phyloP scores from a whole-genome alignment of 2,888 invertebrate genomes.

The Oscheius sp. region DNA sequence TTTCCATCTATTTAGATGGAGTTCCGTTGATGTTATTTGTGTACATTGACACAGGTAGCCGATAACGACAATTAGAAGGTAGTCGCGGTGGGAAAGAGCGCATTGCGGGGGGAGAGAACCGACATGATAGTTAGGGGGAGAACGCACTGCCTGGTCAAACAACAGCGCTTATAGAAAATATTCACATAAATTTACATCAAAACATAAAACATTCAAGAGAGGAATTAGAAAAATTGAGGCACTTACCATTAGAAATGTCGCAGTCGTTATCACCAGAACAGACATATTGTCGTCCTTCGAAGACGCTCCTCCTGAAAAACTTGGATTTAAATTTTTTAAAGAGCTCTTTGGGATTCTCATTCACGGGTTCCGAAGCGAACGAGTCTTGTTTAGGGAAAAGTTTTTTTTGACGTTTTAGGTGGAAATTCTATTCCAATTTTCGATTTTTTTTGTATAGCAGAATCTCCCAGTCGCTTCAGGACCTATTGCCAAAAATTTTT shows the following conservation, averaged over 20 bases:
- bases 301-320: constrained; percentile 55
- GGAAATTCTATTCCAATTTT: too few species aligned
- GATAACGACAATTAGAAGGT: too few species aligned
- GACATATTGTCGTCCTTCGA: constrained; percentile 60
- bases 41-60: too few species aligned
- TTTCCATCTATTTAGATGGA: background rate
- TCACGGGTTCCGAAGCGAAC: background rate
- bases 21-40: background rate
- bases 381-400: background rate
- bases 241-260: constrained; percentile 61
- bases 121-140: background rate
- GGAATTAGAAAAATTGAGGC: too few species aligned
- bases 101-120: background rate
- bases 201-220: too few species aligned
- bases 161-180: too few species aligned
- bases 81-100: background rate
- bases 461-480: too few species aligned
- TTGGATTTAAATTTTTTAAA: background rate
- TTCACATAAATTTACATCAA: too few species aligned
- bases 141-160: background rate
- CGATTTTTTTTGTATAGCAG: too few species aligned
- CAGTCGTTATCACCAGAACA: constrained; percentile 59
- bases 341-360: background rate
- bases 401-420: too few species aligned
- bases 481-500: too few species aligned